Conservation (phyloP, 2,888 invertebrate species). For the Drosophila austrosaltans region DNA sequence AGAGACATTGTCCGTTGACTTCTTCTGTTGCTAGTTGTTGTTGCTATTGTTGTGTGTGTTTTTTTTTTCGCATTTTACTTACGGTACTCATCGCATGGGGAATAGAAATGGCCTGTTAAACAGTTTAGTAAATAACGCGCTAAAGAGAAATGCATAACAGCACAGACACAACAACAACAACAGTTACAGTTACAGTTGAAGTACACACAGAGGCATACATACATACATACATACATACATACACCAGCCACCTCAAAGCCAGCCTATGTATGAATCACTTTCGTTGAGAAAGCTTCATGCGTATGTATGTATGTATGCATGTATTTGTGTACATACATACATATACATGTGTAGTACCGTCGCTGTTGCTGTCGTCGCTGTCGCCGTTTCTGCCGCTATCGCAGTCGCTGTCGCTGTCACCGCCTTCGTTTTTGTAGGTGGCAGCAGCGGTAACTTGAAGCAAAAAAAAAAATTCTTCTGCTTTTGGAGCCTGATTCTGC, state of each 20-base stretch:
- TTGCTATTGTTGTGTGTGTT: no score
- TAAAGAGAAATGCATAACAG: constrained; percentile 74
- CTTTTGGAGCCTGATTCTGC: constrained; percentile 30
- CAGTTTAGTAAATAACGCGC: constrained; percentile 36
- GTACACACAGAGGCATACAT: constrained; percentile 34
- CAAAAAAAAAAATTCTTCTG: constrained; percentile 31
- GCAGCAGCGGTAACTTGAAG: constrained; percentile 24
- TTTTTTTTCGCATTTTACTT: constrained; percentile 4
- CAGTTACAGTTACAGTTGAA: constrained; percentile 22
- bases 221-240: not conserved
- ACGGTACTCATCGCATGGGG: constrained; percentile 12
- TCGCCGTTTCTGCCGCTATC: no score
- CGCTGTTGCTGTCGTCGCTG: constrained; percentile 2
- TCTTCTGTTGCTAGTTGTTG: constrained; percentile 2
- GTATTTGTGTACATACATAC: not conserved
- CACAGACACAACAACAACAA: constrained; percentile 11
- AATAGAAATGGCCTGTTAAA: constrained; percentile 58
- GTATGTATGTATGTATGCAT: not conserved
- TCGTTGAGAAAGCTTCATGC: constrained; percentile 75
- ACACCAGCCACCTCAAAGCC: not conserved
- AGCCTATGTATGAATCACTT: constrained; percentile 71
- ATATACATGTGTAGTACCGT: not conserved
- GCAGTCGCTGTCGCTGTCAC: constrained; percentile 13
- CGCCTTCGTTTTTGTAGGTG: constrained; percentile 18
- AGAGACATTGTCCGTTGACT: constrained; percentile 1